A percentile compares a stretch with the other conserved stretches of the same genome.
These are phyloP conservation scores for Carcinoscorpius rotundicauda DNA, from an alignment of 1,140 invertebrate genomes.

Conservation along the genomic window DNA sequence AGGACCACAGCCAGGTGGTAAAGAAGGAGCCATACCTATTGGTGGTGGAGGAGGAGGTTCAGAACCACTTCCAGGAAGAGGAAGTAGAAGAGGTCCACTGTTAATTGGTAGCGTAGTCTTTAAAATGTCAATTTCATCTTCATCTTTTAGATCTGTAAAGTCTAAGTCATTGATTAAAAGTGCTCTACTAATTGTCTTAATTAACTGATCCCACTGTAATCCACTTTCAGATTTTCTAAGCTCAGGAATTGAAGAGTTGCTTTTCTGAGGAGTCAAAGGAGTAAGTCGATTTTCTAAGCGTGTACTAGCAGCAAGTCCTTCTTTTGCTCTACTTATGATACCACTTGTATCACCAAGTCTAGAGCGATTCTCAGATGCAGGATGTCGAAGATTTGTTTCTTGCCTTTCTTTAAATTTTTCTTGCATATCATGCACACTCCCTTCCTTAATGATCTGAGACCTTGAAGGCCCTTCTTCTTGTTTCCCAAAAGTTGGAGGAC, in stretches of 20 bases:
- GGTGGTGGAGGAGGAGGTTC: slow-evolving; percentile 32
- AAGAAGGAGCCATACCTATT: slow-evolving; percentile 18
- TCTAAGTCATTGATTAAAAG: slow-evolving; percentile 88
- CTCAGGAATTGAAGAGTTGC: not conserved
- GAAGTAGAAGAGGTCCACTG: no score
- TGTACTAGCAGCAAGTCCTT: slow-evolving; percentile 45
- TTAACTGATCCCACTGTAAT: slow-evolving; percentile 85
- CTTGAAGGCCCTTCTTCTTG: not conserved
- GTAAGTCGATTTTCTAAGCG: not conserved
- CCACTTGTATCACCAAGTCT: slow-evolving; percentile 51
- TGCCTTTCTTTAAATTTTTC: slow-evolving; percentile 31
- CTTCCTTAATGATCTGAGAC: no score
- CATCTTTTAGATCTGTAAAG: slow-evolving; percentile 75
- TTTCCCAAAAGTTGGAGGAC: slow-evolving; percentile 4
- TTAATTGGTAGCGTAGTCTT: slow-evolving; percentile 19
- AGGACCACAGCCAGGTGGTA: slow-evolving; percentile 8
- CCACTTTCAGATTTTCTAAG: slow-evolving; percentile 31
- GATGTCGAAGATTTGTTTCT: slow-evolving; percentile 40
- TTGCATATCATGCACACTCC: slow-evolving; percentile 22
- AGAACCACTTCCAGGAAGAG: slow-evolving; percentile 27
- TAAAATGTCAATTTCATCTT: slow-evolving; percentile 43
- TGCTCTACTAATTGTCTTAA: slow-evolving; percentile 62
- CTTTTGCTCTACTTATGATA: slow-evolving; percentile 65
- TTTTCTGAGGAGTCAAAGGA: not conserved
- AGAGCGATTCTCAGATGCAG: slow-evolving; percentile 34